These are phyloP conservation scores for Balaeniceps rex DNA, from an alignment of 2,113 vertebrate genomes.

Conservation along the genomic window DNA sequence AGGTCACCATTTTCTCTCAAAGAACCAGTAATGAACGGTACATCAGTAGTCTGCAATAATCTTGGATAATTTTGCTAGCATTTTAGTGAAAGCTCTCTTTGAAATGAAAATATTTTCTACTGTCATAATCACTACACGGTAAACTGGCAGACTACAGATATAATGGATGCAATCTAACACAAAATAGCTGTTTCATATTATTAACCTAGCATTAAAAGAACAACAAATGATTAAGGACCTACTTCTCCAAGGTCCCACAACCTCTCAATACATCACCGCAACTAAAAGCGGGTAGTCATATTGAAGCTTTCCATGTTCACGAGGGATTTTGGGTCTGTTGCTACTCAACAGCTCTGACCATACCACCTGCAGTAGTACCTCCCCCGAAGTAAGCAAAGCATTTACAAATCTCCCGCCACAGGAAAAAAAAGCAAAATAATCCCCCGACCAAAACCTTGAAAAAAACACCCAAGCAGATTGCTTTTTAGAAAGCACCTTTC, in stretches of 20 bases:
- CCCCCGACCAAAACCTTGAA: not conserved
- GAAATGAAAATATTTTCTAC: not conserved
- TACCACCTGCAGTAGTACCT: not conserved
- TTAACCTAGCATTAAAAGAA: not conserved
- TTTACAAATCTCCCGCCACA: not conserved
- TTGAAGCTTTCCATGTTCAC: not conserved
- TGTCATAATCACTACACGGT: not conserved
- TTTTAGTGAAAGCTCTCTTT: not conserved
- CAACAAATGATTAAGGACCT: not conserved
- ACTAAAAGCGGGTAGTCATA: not conserved
- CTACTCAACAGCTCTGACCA: not conserved
- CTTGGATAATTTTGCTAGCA: not conserved
- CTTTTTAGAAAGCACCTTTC: not conserved
- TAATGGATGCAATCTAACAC: not conserved
- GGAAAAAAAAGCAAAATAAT: not conserved
- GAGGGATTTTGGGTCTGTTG: not conserved
- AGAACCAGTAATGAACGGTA: not conserved
- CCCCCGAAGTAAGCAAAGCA: not conserved
- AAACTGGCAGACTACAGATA: not conserved
- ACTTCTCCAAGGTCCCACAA: not conserved
- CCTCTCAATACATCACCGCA: not conserved
- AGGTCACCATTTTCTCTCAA: not conserved
- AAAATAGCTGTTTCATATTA: not conserved
- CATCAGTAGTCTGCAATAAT: not conserved
- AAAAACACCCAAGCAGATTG: not conserved